Evolutionary conservation across 1,140 invertebrate genomes (phyloP), one percentile per base, ranked within the genome.

Genomic region (Cepaea nemoralis): DNA sequence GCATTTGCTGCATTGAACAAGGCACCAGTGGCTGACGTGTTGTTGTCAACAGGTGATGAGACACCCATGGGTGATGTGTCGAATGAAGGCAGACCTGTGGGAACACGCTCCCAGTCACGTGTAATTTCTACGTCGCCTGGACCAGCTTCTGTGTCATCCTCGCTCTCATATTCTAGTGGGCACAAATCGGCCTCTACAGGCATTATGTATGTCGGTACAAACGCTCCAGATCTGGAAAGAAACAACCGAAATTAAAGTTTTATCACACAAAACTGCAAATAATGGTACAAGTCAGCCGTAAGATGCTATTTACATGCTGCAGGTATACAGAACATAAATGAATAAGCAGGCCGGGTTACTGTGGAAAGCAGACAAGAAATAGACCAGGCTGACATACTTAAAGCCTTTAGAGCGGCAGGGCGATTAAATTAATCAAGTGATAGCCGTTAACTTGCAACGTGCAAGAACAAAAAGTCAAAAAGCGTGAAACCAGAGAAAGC

Each of bases 71-170:
- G 70, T 2, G 40, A 14, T 19, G 66, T 50, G 33, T 80, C 77
- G 50, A 14, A 70, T 2, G 39, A 39, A n/a, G 77, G 77, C 14
- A 80, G 42, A 55, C 77, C 55, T 45, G 67, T n/a, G 1, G 77
- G 77, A 8, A 80, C 77, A 24, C 77, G 77, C 77, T 80, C 77
- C 77, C 77, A 80, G 67, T 80, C 77, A n/a, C 77, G 37, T 22
- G 66, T 70, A 24, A 80, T 22, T 10, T 80, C 77, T 39, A 80
- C 22, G 42, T 80, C 77, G 14, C 40, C 50, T 76, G 50, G 8
- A 6, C 45, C 19, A 27, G 63, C n/a, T 31, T 78, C 76, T 39
- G 33, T 39, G 39, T 80, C 77, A 39, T 70, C 67, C 27, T 80
- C 77, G 31, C 67, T 50, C 10, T 80, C 67, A 71, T 80, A 80